Conservation (phyloP, 2,113 vertebrate genomes). For the Ailuropoda melanoleuca region DNA sequence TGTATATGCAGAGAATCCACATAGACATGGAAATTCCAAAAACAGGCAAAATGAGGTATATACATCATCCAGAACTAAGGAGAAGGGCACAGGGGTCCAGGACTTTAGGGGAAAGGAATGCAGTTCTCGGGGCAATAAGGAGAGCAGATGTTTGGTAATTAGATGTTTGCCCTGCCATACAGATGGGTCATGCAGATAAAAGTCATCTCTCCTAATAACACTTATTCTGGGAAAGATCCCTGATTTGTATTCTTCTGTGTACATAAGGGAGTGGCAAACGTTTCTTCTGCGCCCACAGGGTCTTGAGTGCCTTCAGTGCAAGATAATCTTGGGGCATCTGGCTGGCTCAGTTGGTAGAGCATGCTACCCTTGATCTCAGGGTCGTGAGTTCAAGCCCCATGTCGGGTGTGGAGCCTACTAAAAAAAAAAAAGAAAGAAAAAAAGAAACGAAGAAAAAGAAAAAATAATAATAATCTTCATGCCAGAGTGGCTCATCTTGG, state of each 20-base stretch:
- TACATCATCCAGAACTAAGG: not conserved
- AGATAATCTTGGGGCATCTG: not conserved
- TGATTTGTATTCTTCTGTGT: not conserved
- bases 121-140: not conserved
- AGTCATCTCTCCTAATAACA: not conserved
- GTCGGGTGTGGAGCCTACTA: not conserved
- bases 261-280: not conserved
- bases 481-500: not conserved
- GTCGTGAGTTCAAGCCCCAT: not conserved
- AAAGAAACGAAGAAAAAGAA: too few relatives aligned
- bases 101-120: not conserved
- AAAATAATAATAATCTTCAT: not conserved
- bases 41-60: not conserved
- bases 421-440: not conserved
- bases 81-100: not conserved
- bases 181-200: not conserved
- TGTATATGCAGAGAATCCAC: not conserved
- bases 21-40: not conserved
- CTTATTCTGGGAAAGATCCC: not conserved
- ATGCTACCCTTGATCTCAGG: not conserved
- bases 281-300: not conserved
- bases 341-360: not conserved
- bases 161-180: not conserved
- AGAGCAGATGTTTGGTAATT: not conserved
- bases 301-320: not conserved